phyloP scores from a whole-genome alignment of 2,113 vertebrate species.

The Dunckerocampus dactyliophorus region DNA sequence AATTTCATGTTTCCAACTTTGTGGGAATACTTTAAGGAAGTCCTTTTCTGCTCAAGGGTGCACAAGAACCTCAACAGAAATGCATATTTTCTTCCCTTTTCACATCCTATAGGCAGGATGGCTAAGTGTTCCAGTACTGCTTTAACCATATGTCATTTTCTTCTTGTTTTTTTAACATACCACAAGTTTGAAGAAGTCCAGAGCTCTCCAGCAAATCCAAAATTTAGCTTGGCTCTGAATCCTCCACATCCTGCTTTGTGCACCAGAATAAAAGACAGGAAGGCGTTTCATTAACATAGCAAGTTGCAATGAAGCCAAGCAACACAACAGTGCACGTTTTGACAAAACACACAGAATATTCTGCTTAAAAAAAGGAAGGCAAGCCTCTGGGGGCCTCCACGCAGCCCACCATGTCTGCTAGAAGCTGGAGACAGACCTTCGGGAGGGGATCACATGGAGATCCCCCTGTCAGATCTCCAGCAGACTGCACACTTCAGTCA shows the following conservation, averaged over 20 bases:
- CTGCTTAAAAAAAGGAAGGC: not conserved
- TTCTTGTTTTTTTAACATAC: not conserved
- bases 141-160: not conserved
- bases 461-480: constrained; percentile 46
- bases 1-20: too few species aligned
- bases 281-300: constrained; percentile 20
- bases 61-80: too few species aligned
- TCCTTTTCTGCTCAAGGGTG: too few species aligned
- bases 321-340: constrained; percentile 9
- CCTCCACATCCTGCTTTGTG: constrained; percentile 20
- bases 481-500: constrained; percentile 26
- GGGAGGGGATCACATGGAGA: constrained; percentile 51
- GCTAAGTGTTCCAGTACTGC: not conserved
- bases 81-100: too few species aligned
- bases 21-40: too few species aligned
- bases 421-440: constrained; percentile 19
- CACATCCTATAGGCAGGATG: not conserved
- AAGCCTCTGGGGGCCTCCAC: constrained; percentile 10
- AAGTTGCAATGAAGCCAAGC: constrained; percentile 5
- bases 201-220: constrained; percentile 11
- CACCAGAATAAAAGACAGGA: constrained; percentile 5
- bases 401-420: constrained; percentile 20
- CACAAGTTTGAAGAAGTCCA: constrained; percentile 1
- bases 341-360: constrained; percentile 35
- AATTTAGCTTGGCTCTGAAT: constrained; percentile 19